A percentile compares a stretch with the other conserved stretches of the same genome.
phyloP scores from a whole-genome alignment of 2,888 invertebrate species.

The Drosophila melanosoma region DNA sequence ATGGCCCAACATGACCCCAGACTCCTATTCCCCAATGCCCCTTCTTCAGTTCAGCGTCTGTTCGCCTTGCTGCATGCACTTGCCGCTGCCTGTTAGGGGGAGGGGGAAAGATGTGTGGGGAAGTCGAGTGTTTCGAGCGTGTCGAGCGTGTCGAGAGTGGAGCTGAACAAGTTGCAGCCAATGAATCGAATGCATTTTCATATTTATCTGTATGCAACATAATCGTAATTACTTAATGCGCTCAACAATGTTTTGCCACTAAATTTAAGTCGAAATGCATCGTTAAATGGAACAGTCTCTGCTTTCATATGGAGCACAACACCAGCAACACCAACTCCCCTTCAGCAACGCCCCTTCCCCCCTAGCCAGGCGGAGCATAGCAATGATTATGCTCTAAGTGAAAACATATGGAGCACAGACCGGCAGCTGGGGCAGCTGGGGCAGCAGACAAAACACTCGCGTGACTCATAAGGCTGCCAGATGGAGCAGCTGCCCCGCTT shows the following conservation, averaged over 20 bases:
- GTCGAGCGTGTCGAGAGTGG: background rate
- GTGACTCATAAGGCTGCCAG: constrained; percentile 66
- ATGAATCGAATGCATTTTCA: constrained; percentile 54
- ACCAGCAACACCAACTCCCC: background rate
- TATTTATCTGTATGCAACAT: constrained; percentile 40
- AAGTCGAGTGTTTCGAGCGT: background rate
- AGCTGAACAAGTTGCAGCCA: constrained; percentile 38
- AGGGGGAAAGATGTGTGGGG: background rate
- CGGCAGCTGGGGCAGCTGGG: constrained; percentile 17
- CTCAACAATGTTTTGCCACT: constrained; percentile 66
- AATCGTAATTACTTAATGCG: constrained; percentile 70
- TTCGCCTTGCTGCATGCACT: constrained; percentile 14
- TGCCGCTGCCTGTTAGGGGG: background rate
- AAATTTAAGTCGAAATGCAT: constrained; percentile 71
- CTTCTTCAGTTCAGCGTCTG: background rate
- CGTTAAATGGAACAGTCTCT: constrained; percentile 49
- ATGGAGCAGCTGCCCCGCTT: constrained; percentile 50
- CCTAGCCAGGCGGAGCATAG: constrained; percentile 14
- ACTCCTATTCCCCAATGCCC: background rate
- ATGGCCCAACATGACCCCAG: constrained; percentile 36
- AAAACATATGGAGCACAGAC: constrained; percentile 67
- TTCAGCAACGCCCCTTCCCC: background rate
- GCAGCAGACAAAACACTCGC: constrained; percentile 26
- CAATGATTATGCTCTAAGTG: constrained; percentile 62
- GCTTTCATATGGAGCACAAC: constrained; percentile 3